Percentiles rank a stretch among this genome's conserved stretches.
phyloP scores from a whole-genome alignment of 1,140 invertebrate genomes.

The Penaeus chinensis region DNA sequence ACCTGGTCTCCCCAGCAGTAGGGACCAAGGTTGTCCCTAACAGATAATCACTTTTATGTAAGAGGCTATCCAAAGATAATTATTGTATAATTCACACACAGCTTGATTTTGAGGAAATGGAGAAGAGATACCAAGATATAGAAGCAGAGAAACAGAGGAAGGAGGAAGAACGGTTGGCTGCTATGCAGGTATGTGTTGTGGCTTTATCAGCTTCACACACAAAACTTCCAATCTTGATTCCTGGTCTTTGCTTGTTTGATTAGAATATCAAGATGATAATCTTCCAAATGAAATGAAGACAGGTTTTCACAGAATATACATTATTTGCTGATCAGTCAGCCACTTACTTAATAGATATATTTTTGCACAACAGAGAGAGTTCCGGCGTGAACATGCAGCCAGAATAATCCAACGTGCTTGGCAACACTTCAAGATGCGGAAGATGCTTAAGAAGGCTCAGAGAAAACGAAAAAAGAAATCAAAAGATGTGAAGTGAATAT shows the following conservation, averaged over 20 bases:
- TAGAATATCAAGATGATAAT: not conserved
- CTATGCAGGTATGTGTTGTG: slow-evolving; percentile 35
- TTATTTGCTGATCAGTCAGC: not conserved
- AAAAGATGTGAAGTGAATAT: slow-evolving; percentile 23
- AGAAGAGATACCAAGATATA: slow-evolving; percentile 22
- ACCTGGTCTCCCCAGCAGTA: too few species aligned
- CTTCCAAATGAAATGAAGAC: too few species aligned
- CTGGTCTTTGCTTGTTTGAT: not conserved
- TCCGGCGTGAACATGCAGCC: slow-evolving; percentile 41
- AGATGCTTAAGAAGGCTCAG: slow-evolving; percentile 55
- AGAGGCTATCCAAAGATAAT: too few species aligned
- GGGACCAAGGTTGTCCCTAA: too few species aligned
- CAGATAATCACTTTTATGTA: too few species aligned
- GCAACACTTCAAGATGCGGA: slow-evolving; percentile 55
- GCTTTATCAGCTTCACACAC: too few species aligned
- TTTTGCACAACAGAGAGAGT: slow-evolving; percentile 35
- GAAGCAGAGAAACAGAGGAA: slow-evolving; percentile 30
- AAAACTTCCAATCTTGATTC: not conserved
- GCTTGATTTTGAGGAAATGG: not conserved
- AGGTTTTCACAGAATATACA: too few species aligned
- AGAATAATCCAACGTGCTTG: slow-evolving; percentile 48
- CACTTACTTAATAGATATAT: not conserved
- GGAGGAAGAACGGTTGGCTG: slow-evolving; percentile 41
- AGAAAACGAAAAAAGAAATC: slow-evolving; percentile 41
- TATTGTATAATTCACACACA: too few species aligned